Percentiles rank a stretch among this genome's conserved stretches.
phyloP scores from a whole-genome alignment of 2,797 vertebrate genomes.

The Ptychadena robeensis region DNA sequence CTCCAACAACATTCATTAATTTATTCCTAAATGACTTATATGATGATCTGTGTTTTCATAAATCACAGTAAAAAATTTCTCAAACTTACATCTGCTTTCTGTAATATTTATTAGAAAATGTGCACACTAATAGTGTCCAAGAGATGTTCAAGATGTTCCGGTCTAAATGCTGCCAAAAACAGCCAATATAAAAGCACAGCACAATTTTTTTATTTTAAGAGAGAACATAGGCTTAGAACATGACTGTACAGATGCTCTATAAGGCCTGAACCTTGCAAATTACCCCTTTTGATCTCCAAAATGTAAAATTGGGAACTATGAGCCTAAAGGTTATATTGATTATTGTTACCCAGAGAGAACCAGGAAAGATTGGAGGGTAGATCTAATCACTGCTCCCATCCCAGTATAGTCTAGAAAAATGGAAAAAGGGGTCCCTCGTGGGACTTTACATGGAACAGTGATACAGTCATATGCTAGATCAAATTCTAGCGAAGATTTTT shows the following conservation, averaged over 20 bases:
- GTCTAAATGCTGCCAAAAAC: not conserved
- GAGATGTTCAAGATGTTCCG: not conserved
- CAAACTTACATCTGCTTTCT: slow-evolving; percentile 32
- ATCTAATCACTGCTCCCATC: too few species aligned
- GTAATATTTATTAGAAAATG: slow-evolving; percentile 14
- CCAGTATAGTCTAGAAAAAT: too few species aligned
- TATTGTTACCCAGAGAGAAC: too few species aligned
- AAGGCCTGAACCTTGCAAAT: not conserved
- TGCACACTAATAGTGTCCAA: not conserved
- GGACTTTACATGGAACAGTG: too few species aligned
- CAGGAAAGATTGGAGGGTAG: too few species aligned
- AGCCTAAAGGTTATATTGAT: too few species aligned
- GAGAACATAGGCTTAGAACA: not conserved
- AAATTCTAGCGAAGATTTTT: too few species aligned
- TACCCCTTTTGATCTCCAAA: too few species aligned
- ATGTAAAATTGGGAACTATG: too few species aligned
- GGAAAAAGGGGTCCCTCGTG: too few species aligned
- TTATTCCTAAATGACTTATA: not conserved
- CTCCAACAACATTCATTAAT: not conserved
- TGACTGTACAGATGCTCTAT: not conserved
- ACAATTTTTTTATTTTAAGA: not conserved
- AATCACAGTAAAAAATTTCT: not conserved
- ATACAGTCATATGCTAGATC: too few species aligned
- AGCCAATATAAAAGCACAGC: not conserved
- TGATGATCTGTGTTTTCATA: not conserved